Evolutionary conservation across 2,113 vertebrate species (phyloP).

Genomic region (Ornithorhynchus anatinus): DNA sequence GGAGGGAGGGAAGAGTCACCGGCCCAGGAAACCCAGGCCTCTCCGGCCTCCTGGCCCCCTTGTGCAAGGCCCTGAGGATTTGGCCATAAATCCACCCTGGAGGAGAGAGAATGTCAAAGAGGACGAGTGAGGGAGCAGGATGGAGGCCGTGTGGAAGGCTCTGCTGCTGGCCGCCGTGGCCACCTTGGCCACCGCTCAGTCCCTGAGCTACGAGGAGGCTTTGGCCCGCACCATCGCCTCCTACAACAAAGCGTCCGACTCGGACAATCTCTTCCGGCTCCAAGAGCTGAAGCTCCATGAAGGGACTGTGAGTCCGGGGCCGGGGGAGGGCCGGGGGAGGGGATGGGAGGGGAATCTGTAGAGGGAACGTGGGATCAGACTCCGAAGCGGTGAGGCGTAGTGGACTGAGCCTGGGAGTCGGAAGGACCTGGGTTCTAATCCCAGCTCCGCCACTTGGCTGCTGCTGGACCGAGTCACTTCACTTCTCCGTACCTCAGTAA

Average conservation of each 20-base stretch:
- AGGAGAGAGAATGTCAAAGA: not conserved
- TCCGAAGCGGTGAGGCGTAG: no score
- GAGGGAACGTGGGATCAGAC: not conserved
- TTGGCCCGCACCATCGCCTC: not conserved
- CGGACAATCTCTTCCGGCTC: not conserved
- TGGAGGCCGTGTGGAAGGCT: not conserved
- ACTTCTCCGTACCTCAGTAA: no score
- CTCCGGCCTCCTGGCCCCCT: no score
- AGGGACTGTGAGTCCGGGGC: not conserved
- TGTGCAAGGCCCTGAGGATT: not conserved
- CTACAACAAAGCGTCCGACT: not conserved
- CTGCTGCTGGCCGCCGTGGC: not conserved
- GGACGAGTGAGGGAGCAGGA: not conserved
- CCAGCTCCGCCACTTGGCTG: no score
- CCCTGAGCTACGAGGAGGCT: not conserved
- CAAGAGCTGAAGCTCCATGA: not conserved
- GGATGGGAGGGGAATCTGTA: no score
- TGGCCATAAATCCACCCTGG: not conserved
- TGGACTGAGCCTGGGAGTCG: not conserved
- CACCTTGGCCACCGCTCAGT: not conserved
- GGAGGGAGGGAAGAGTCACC: not conserved
- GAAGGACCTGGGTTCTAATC: no score
- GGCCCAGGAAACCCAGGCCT: not conserved
- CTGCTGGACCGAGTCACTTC: no score
- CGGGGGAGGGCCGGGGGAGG: no score